Evolutionary conservation across 37 sponge, comb jelly and placozoan species (phyloP), one percentile per base, ranked within the genome.

Genomic region (Bolinopsis microptera): DNA sequence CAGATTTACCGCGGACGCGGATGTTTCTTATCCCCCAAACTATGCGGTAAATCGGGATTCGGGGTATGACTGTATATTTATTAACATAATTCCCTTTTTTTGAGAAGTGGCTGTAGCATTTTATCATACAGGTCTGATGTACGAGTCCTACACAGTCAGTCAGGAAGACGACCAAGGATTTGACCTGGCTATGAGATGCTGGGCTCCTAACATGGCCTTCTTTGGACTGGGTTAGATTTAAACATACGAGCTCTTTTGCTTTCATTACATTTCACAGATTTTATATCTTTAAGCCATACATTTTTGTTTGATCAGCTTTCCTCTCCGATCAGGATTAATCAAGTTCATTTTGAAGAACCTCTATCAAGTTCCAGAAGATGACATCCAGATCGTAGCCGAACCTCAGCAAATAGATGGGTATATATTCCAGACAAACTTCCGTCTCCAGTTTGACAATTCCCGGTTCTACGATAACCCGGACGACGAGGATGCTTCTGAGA

Each of bases 181-280:
- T 3, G 90, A 86, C 28, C 26, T 86, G 2, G 61, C 61, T 0
- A 41, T 86, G 61, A 39, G 90, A 18, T 86, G 61, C 61, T 86
- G 90, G 90, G 61, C 90, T 30, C 90, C 90, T 34, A 86, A 86
- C 90, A 86, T 86, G 90, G 90, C 61, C 61, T 41, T 39, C 61
- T 86, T 86, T 30, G 90, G 61, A n/a, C 25, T 41, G 2, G 90
- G 90, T 86, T 18, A 16, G 80, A 34, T n/a, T n/a, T n/a, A n/a
- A n/a, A n/a, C n/a, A n/a, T n/a, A n/a, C n/a, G n/a, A n/a, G n/a
- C n/a, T n/a, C n/a, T n/a, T n/a, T n/a, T n/a, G n/a, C n/a, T n/a
- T n/a, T n/a, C n/a, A n/a, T n/a, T n/a, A n/a, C n/a, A n/a, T n/a
- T n/a, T n/a, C n/a, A n/a, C n/a, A n/a, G n/a, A n/a, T n/a, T n/a